A percentile compares a stretch with the other conserved stretches of the same genome.
phyloP scores from a whole-genome alignment of 2,888 invertebrate species.

The Polyploca ridens region DNA sequence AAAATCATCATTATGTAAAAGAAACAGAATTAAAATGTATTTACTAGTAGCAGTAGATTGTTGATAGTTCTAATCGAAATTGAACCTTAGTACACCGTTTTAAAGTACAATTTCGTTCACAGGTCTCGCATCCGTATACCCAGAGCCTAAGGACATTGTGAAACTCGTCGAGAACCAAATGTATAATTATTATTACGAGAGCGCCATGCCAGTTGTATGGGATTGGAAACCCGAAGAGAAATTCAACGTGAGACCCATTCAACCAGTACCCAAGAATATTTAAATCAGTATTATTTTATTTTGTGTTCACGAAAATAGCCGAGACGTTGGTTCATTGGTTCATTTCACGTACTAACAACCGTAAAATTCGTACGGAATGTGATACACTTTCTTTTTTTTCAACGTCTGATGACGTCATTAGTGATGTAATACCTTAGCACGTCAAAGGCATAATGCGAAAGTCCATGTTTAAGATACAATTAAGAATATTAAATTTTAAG shows the following conservation, averaged over 20 bases:
- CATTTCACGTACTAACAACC: conserved; percentile 2
- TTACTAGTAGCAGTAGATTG: not conserved
- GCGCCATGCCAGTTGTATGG: conserved; percentile 89
- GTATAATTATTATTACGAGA: conserved; percentile 92
- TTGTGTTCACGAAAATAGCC: not conserved
- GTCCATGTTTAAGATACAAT: not conserved
- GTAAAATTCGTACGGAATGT: not conserved
- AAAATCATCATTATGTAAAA: no score
- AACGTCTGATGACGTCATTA: not conserved
- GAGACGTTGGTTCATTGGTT: not conserved
- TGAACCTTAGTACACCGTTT: conserved; percentile 9
- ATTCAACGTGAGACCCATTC: conserved; percentile 73
- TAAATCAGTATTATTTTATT: conserved; percentile 53
- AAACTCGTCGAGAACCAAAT: conserved; percentile 89
- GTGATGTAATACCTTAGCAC: not conserved
- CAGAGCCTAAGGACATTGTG: conserved; percentile 91
- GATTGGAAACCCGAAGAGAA: conserved; percentile 84
- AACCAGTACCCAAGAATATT: conserved; percentile 77
- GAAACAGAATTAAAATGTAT: not conserved
- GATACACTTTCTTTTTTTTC: not conserved
- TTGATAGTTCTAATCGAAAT: conserved; percentile 15
- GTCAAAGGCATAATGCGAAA: conserved; percentile 7
- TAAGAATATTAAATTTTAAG: not conserved
- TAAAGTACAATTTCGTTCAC: conserved; percentile 33
- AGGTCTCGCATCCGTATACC: conserved; percentile 94